Evolutionary conservation across 2,888 invertebrate genomes (phyloP).

Genomic region (Strigamia crassipes): DNA sequence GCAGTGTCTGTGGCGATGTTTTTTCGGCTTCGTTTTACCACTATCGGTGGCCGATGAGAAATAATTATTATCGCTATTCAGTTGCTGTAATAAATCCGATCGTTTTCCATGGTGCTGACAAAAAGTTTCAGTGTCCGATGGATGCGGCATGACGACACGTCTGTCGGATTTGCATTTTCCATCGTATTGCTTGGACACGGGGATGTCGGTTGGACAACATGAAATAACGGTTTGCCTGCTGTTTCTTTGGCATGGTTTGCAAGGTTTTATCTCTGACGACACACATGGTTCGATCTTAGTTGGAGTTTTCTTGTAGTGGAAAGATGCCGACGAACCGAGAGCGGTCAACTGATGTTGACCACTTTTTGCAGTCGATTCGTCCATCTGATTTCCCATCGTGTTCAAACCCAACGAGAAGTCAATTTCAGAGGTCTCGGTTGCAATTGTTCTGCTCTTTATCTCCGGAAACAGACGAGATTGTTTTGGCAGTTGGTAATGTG

Average conservation of each 20-base stretch:
- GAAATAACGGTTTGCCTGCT: neutral
- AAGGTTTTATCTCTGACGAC: neutral
- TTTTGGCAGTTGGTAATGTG: neutral
- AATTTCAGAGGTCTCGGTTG: neutral
- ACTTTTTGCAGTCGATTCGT: too few species aligned
- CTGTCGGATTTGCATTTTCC: neutral
- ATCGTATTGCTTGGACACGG: too few species aligned
- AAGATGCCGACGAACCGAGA: neutral
- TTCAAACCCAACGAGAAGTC: neutral
- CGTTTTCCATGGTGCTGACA: neutral
- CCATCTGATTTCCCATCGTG: neutral
- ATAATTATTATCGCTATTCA: neutral
- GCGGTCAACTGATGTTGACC: neutral
- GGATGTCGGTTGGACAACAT: neutral
- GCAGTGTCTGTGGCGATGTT: neutral
- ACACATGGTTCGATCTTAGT: neutral
- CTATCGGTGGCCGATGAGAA: neutral
- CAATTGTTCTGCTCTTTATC: neutral
- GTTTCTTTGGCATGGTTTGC: neutral
- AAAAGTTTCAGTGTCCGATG: neutral
- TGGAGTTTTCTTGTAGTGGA: neutral
- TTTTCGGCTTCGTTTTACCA: neutral
- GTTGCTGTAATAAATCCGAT: neutral
- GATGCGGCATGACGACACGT: neutral
- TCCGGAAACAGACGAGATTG: neutral